These are phyloP conservation scores for Globodera rostochiensis DNA, from an alignment of 1,140 invertebrate genomes.

Conservation along the genomic window DNA sequence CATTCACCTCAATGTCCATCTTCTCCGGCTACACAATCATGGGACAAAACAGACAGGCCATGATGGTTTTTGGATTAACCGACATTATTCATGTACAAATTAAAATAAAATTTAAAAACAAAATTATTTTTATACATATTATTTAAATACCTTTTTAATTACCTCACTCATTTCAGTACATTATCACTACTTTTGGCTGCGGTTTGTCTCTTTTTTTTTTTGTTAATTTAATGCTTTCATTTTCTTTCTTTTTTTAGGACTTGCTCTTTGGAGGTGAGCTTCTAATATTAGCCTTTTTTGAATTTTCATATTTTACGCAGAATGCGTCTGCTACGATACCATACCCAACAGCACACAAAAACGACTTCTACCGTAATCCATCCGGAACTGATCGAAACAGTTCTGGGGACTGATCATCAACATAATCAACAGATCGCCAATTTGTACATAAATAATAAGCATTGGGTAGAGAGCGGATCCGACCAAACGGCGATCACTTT, in stretches of 20 bases:
- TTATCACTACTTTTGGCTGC: constrained; percentile 54
- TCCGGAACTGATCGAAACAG: not conserved
- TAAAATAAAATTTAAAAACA: not conserved
- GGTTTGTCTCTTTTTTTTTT: not conserved
- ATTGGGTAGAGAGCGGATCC: not conserved
- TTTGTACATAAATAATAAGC: too few relatives aligned
- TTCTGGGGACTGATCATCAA: not conserved
- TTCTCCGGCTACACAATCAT: constrained; percentile 61
- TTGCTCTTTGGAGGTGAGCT: constrained; percentile 47
- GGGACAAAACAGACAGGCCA: constrained; percentile 48
- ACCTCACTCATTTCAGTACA: constrained; percentile 31
- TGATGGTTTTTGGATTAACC: constrained; percentile 59
- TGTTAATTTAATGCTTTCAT: not conserved
- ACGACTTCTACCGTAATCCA: not conserved
- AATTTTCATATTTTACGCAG: not conserved
- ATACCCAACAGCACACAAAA: constrained; percentile 26
- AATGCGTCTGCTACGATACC: constrained; percentile 58
- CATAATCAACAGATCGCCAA: not conserved
- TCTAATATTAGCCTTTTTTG: not conserved
- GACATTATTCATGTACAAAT: constrained; percentile 56
- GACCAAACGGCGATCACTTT: not conserved
- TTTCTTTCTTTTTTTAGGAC: not conserved
- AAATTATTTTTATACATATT: too few relatives aligned
- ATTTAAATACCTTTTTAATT: constrained; percentile 14
- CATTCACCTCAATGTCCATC: constrained; percentile 64